A percentile compares a stretch with the other conserved stretches of the same genome.
Evolutionary conservation across 2,113 vertebrate species (phyloP).

Genomic region (Amazona vittata): DNA sequence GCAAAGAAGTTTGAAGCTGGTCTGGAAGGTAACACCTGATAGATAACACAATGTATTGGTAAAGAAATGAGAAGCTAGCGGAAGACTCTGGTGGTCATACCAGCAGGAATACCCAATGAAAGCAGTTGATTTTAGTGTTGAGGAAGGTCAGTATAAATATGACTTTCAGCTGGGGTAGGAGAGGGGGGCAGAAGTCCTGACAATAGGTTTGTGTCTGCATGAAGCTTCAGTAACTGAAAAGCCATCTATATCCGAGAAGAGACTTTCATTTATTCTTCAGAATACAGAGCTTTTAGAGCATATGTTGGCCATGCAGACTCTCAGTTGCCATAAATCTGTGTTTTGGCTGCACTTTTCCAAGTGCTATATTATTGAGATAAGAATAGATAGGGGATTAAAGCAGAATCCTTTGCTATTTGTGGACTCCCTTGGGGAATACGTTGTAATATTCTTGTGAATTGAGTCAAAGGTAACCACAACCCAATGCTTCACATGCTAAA

Average conservation of each 20-base stretch:
- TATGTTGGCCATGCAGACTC: not conserved
- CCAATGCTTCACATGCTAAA: not conserved
- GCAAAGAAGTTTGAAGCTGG: not conserved
- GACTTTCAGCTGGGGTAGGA: not conserved
- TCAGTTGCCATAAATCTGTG: constrained; percentile 35
- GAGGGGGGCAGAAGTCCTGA: not conserved
- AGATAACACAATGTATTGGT: not conserved
- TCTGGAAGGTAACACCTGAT: not conserved
- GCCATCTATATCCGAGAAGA: not conserved
- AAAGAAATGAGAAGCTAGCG: not conserved
- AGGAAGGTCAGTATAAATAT: not conserved
- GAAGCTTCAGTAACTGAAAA: not conserved
- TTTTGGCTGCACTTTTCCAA: constrained; percentile 21
- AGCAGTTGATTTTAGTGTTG: not conserved
- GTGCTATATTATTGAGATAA: constrained; percentile 42
- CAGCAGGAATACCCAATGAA: not conserved
- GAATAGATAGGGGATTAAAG: constrained; percentile 47
- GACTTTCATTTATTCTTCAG: not conserved
- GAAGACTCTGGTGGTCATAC: not conserved
- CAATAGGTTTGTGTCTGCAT: not conserved
- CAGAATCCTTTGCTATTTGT: constrained; percentile 50
- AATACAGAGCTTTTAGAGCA: not conserved
- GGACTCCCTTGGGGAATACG: constrained; percentile 14
- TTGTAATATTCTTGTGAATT: constrained; percentile 29
- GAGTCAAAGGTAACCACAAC: constrained; percentile 45